Conservation (phyloP, 1,140 invertebrate genomes). For the Drosophila asahinai region DNA sequence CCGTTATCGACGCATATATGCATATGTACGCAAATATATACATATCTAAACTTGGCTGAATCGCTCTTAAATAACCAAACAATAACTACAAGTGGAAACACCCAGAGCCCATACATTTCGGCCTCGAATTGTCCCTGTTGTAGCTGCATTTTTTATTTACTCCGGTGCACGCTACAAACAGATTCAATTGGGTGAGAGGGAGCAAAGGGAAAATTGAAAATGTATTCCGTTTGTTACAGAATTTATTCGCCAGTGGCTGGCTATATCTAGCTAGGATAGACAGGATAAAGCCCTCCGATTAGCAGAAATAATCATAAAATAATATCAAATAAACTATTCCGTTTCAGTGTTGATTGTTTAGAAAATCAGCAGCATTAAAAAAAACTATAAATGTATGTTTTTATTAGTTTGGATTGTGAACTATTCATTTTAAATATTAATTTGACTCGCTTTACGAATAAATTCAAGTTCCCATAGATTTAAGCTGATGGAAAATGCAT, state of each 20-base stretch:
- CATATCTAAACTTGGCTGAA: conserved; percentile 81
- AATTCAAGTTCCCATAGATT: neutral
- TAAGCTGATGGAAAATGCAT: neutral
- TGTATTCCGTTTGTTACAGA: conserved; percentile 28
- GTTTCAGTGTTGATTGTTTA: conserved; percentile 1
- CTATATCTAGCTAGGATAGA: neutral
- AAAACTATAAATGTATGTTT: neutral
- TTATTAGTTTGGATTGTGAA: neutral
- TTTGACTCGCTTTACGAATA: too few relatives aligned
- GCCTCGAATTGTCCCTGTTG: conserved; percentile 38
- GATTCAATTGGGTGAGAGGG: conserved; percentile 19
- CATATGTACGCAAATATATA: conserved; percentile 46
- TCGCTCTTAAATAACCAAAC: conserved; percentile 82
- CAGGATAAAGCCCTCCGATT: neutral
- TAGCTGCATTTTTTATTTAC: conserved; percentile 46
- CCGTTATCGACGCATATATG: conserved; percentile 52
- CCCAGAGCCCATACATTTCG: conserved; percentile 8
- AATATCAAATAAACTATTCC: neutral
- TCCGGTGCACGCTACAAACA: conserved; percentile 18
- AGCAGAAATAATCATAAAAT: neutral
- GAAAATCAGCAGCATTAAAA: neutral
- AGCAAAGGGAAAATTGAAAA: conserved; percentile 15
- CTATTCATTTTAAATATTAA: neutral
- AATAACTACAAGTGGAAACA: conserved; percentile 67
- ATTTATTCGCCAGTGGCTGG: neutral